These are phyloP conservation scores for Casuarius casuarius DNA, from an alignment of 2,113 vertebrate genomes.

Conservation along the genomic window DNA sequence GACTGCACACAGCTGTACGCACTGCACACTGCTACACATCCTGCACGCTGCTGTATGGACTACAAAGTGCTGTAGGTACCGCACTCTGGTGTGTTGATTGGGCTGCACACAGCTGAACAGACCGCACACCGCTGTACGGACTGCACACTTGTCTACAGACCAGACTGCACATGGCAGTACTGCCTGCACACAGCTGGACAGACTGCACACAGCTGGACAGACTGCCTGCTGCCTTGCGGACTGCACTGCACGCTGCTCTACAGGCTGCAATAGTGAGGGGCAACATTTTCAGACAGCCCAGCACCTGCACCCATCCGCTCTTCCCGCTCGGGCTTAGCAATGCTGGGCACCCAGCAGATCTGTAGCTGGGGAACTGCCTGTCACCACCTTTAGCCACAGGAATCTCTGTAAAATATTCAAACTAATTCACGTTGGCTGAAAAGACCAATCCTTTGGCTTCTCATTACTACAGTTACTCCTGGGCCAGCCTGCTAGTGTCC, in stretches of 20 bases:
- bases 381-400: not conserved
- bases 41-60: not conserved
- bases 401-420: rapidly evolving
- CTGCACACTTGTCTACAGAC: too few relatives aligned
- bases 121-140: rapidly evolving
- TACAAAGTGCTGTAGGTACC: rapidly evolving
- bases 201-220: rapidly evolving
- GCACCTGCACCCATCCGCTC: rapidly evolving
- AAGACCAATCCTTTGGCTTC: not conserved
- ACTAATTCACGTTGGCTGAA: not conserved
- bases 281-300: not conserved
- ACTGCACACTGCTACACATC: not conserved
- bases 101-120: rapidly evolving
- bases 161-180: rapidly evolving
- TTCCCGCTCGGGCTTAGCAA: rapidly evolving
- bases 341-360: not conserved
- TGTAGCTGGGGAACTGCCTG: rapidly evolving
- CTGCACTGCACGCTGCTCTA: rapidly evolving
- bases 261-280: rapidly evolving
- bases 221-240: too few relatives aligned
- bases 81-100: too few relatives aligned
- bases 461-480: rapidly evolving
- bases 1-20: rapidly evolving
- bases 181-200: rapidly evolving
- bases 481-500: not conserved